These are phyloP conservation scores for Urosaurus nigricauda DNA, from an alignment of 2,797 vertebrate genomes.

Conservation along the genomic window DNA sequence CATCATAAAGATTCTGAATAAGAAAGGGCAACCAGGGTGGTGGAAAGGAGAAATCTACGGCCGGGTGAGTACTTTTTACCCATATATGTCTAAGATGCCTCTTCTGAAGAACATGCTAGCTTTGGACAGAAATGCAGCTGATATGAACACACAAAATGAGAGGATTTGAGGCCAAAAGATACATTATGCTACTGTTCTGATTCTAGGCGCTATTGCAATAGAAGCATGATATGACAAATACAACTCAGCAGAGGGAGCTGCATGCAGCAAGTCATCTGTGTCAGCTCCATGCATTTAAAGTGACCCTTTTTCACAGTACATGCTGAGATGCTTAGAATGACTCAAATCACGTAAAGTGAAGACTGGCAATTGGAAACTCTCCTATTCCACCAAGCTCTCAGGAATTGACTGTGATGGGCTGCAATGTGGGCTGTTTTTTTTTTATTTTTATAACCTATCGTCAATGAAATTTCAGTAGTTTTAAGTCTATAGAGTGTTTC, in stretches of 20 bases:
- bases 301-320: background rate
- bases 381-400: no score
- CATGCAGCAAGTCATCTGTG: background rate
- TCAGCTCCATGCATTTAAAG: background rate
- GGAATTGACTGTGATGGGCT: no score
- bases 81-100: background rate
- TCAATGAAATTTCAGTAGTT: no score
- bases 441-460: no score
- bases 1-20: conserved; percentile 91
- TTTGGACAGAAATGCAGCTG: background rate
- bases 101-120: background rate
- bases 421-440: no score
- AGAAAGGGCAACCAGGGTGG: conserved; percentile 91
- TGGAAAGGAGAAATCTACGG: conserved; percentile 96
- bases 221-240: background rate
- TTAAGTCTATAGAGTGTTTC: no score
- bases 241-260: background rate
- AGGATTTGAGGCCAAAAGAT: background rate
- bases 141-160: background rate
- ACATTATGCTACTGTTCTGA: background rate
- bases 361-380: no score
- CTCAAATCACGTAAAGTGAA: background rate
- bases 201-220: background rate
- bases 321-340: background rate
- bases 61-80: conserved; percentile 79